Evolutionary conservation across 1,140 invertebrate species (phyloP).

Genomic region (Drosophila sechellia): DNA sequence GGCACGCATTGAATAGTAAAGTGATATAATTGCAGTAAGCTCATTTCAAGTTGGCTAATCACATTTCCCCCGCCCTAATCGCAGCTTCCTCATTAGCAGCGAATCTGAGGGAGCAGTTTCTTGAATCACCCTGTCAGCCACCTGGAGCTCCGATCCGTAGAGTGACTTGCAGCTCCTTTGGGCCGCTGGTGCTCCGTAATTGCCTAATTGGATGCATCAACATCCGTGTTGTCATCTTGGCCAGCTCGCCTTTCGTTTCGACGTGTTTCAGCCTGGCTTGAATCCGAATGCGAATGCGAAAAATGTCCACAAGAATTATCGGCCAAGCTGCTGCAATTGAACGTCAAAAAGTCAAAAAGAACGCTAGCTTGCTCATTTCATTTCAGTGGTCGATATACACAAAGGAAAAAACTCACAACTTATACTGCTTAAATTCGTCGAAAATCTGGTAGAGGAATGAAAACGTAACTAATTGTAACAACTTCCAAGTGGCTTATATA

Average conservation of each 20-base stretch:
- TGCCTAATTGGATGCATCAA: conserved; percentile 75
- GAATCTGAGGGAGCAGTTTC: too few species aligned
- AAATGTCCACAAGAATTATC: conserved; percentile 27
- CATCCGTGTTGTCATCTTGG: conserved; percentile 46
- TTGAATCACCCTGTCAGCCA: not conserved
- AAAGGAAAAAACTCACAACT: not conserved
- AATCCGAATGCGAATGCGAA: conserved; percentile 10
- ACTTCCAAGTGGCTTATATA: too few species aligned
- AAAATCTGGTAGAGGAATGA: too few species aligned
- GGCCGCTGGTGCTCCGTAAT: conserved; percentile 47
- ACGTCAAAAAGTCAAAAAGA: not conserved
- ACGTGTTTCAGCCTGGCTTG: not conserved
- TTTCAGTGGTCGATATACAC: not conserved
- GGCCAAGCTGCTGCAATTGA: conserved; percentile 20
- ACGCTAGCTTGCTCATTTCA: conserved; percentile 1
- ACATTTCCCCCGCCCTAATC: not conserved
- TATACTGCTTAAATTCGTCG: too few species aligned
- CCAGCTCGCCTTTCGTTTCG: not conserved
- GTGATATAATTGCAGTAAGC: too few species aligned
- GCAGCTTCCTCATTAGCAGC: conserved; percentile 56
- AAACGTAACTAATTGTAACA: too few species aligned
- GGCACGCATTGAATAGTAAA: too few species aligned
- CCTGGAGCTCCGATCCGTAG: not conserved
- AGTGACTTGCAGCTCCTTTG: conserved; percentile 32
- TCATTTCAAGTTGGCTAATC: too few species aligned